A percentile compares a stretch with the other conserved stretches of the same genome.
Conservation (phyloP, 2,113 vertebrate species). For the Leptobrachium leishanense region DNA sequence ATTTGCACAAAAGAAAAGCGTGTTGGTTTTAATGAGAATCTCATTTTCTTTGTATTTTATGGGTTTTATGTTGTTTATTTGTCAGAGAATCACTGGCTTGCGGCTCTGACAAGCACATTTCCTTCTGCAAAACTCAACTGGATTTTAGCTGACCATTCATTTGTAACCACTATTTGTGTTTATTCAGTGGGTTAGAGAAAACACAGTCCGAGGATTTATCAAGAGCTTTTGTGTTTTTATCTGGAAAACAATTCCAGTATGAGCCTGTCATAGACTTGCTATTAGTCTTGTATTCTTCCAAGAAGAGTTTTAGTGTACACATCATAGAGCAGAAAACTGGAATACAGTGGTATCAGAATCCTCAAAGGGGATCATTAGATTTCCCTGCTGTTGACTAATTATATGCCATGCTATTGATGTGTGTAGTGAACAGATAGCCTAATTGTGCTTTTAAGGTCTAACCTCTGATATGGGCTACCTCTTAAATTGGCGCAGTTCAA, state of each 20-base stretch:
- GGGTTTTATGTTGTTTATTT: background rate
- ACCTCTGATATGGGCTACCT: constrained; percentile 1
- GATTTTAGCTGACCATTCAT: constrained; percentile 3
- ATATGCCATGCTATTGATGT: constrained; percentile 52
- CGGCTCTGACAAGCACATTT: background rate
- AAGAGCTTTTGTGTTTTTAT: constrained; percentile 41
- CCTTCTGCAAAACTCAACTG: background rate
- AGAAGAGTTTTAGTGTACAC: constrained; percentile 54
- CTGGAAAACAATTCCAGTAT: constrained; percentile 52
- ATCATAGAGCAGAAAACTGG: constrained; percentile 61
- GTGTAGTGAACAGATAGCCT: constrained; percentile 50
- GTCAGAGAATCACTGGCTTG: constrained; percentile 2
- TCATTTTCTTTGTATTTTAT: constrained; percentile 8
- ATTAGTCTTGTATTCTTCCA: constrained; percentile 52
- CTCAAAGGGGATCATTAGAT: constrained; percentile 58
- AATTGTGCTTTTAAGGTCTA: constrained; percentile 48
- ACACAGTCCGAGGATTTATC: background rate
- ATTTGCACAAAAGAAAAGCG: background rate
- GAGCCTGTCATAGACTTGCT: constrained; percentile 48
- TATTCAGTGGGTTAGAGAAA: background rate
- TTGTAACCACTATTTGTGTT: constrained; percentile 7
- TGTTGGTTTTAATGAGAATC: constrained; percentile 13
- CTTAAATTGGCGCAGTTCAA: too few species aligned
- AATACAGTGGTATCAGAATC: constrained; percentile 51
- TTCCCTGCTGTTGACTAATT: constrained; percentile 58